Base-by-base conservation (phyloP, 2,113 vertebrate species). In the Thermophis baileyi region DNA sequence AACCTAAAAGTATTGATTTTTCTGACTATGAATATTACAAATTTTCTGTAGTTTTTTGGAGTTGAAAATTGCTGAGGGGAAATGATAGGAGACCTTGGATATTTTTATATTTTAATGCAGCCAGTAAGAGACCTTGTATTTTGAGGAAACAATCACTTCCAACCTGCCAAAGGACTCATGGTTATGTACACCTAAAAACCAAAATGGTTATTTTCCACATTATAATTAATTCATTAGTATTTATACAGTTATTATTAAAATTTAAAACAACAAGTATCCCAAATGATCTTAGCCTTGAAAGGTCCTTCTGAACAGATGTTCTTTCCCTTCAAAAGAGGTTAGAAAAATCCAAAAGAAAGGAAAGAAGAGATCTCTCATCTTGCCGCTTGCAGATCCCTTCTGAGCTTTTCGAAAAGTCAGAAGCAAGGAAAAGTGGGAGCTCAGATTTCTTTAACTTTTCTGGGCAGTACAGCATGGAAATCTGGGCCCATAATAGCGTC, bases 1-100 rank as follows among this genome's bases (percentile, higher is more conserved):
- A 87, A 25, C 0, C 2, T 3, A n/a, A 69, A 20, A 11, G 4
- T 55, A 92, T 5, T 30, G 87, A 44, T n/a, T 40, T 91, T 11
- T 88, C 30, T 40, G 93, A 93, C 47, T 81, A 63, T 46, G 89
- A 90, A 44, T 86, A 40, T 57, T 88, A 89, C 50, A 87, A 40
- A 51, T n/a, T 88, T 95, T 49, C 86, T 44, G n/a, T 44, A 92
- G 88, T 18, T 49, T 60, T 20, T 89, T 60, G 89, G 2, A 27
- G 92, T 35, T 89, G 74, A 35, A 91, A 60, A 92, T 91, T 60
- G 90, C 94, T 86, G 88, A 89, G 14, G 90, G 54, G 12, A 49
- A 87, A 0, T 89, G 93, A 35, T 81, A 49, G 93, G 57, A 94
- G 88, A 74, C 22, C 22, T 30, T 85, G 30, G 35, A 50, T 86